phyloP scores from a whole-genome alignment of 2,113 vertebrate genomes.

The Condylura cristata region DNA sequence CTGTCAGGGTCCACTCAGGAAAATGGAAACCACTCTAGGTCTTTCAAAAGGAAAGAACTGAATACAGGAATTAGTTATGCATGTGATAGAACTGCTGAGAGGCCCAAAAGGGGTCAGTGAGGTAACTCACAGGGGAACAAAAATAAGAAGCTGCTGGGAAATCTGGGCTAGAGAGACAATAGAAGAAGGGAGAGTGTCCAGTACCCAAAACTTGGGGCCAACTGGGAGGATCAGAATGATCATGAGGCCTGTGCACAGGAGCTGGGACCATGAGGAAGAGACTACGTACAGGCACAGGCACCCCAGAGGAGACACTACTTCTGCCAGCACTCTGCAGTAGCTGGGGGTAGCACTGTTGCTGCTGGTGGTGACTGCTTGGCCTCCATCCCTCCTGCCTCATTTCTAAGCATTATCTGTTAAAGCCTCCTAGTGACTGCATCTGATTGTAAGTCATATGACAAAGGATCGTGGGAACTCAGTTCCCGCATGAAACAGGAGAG shows the following conservation, averaged over 20 bases:
- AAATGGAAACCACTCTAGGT: slow-evolving; percentile 15
- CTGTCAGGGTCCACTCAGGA: neutral
- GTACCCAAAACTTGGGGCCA: neutral
- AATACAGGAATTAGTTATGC: neutral
- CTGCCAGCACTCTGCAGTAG: neutral
- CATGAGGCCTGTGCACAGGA: neutral
- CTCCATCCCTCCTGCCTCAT: neutral
- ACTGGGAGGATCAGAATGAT: neutral
- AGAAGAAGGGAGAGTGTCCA: neutral
- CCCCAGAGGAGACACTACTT: neutral
- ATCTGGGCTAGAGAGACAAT: neutral
- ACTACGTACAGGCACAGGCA: neutral
- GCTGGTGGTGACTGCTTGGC: neutral
- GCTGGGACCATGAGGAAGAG: neutral
- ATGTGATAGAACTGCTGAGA: neutral
- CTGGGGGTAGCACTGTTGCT: neutral
- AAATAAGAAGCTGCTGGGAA: neutral
- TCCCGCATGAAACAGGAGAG: neutral
- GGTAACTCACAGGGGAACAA: neutral
- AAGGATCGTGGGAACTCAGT: neutral
- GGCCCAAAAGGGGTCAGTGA: neutral
- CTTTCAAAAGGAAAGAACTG: neutral
- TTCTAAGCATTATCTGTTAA: neutral
- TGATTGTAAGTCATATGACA: neutral
- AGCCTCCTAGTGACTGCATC: neutral